Base-by-base conservation (phyloP, 2,888 invertebrate genomes). In the Euplagia quadripunctaria region DNA sequence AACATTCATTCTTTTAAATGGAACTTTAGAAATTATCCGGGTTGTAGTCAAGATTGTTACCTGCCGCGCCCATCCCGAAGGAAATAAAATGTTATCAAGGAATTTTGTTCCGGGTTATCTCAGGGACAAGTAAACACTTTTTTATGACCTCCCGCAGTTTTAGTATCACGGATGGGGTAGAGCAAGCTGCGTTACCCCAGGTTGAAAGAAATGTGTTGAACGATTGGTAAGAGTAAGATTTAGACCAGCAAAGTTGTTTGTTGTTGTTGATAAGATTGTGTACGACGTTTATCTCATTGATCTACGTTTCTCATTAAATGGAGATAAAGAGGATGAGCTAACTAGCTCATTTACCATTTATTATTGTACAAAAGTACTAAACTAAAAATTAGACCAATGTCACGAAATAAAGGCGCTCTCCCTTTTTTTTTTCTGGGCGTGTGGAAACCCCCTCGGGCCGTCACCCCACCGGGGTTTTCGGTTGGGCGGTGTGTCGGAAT, bases 81-180 rank as follows among this genome's bases (percentile, higher is more conserved):
- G 92, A 93, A 94, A 95, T 95, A 95, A 96, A 95, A 95, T 94
- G 92, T 94, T 95, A 95, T 95, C 94, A 93, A 88, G 85, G 86
- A 95, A 95, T 92, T 95, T 94, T 92, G 92, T 92, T 89, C 90
- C 88, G 89, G 72, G 92, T 92, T 95, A 95, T 95, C 95, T 94
- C 86, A 86, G 88, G 90, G 89, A 90, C 90, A 90, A 94, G 94
- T 92, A 95, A 94, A 95, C 94, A 94, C 92, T 94, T 94, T 94
- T 95, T 94, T 94, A 94, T 91, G 93, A 89, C 91, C 92, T 85
- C 90, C 91, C 89, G 88, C 87, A 86, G 89, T 91, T 94, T 93
- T 94, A 93, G 90, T 89, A 86, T 89, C 86, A 77, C 74, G 79
- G 78, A 78, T 79, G 76, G 65, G 70, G 51, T 72, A 68, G 61